Evolutionary conservation across 1,140 invertebrate species (phyloP).

Genomic region (Lepidotrigona ventralis): DNA sequence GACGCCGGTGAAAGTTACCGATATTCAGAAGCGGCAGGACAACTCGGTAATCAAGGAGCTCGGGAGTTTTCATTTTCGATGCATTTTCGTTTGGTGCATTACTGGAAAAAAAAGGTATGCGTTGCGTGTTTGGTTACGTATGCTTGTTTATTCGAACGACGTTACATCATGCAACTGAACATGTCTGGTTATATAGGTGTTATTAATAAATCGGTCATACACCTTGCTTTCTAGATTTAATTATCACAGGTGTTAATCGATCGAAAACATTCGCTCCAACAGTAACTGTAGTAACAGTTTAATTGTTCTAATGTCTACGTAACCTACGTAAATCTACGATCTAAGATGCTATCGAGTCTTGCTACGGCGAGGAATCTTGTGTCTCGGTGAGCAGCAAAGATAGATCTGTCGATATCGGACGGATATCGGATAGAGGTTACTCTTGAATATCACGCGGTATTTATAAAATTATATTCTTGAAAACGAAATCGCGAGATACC

Average conservation of each 20-base stretch:
- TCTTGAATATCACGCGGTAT: background rate
- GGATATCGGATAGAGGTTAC: background rate
- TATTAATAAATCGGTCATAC: conserved; percentile 16
- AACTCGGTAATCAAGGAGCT: background rate
- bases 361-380: background rate
- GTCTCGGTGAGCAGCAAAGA: conserved; percentile 6
- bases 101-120: background rate
- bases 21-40: background rate
- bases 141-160: conserved; percentile 20
- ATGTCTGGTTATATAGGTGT: background rate
- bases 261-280: background rate
- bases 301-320: background rate
- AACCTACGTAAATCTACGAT: conserved; percentile 3
- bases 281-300: background rate
- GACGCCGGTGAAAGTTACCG: background rate
- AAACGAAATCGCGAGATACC: background rate
- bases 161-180: conserved; percentile 24
- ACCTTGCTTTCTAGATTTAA: background rate
- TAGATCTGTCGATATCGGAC: conserved; percentile 7
- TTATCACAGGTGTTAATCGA: background rate
- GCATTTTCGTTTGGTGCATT: background rate
- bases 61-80: background rate
- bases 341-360: background rate
- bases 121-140: background rate
- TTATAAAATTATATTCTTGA: background rate